phyloP scores from a whole-genome alignment of 2,888 invertebrate species.

The Alentia gelatinosa region DNA sequence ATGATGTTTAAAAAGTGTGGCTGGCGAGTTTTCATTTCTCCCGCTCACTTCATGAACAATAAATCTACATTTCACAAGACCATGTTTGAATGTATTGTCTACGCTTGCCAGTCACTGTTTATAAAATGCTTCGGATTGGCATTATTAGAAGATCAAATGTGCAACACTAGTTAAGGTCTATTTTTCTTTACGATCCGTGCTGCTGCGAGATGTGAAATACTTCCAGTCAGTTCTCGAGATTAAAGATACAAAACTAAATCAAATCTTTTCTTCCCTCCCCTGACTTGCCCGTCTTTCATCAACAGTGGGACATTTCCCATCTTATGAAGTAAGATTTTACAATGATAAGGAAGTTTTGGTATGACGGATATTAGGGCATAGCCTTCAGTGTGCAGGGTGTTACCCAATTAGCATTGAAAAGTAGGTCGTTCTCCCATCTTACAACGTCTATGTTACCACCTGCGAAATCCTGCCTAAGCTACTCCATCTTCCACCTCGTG shows the following conservation, averaged over 20 bases:
- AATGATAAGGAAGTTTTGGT: slow-evolving; percentile 53
- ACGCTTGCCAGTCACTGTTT: too few species aligned
- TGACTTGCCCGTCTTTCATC: neutral
- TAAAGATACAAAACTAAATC: neutral
- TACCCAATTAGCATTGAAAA: slow-evolving; percentile 16
- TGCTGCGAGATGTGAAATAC: too few species aligned
- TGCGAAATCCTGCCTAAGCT: neutral
- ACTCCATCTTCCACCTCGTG: neutral
- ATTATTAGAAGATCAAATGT: too few species aligned
- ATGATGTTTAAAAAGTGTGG: too few species aligned
- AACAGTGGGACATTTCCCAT: slow-evolving; percentile 52
- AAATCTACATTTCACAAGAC: too few species aligned
- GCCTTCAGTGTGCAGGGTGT: slow-evolving; percentile 32
- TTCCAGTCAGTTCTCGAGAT: too few species aligned
- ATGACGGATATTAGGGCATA: slow-evolving; percentile 48
- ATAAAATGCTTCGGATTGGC: too few species aligned
- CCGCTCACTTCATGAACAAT: too few species aligned
- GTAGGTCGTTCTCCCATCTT: slow-evolving; percentile 44
- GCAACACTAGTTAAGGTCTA: too few species aligned
- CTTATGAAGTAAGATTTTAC: slow-evolving; percentile 54
- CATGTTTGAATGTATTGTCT: too few species aligned
- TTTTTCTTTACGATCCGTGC: too few species aligned
- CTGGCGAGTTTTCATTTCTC: too few species aligned
- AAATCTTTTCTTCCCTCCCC: neutral
- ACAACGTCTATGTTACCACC: neutral